Base-by-base conservation (phyloP, 2,797 vertebrate genomes). In the Spatula versicolor region DNA sequence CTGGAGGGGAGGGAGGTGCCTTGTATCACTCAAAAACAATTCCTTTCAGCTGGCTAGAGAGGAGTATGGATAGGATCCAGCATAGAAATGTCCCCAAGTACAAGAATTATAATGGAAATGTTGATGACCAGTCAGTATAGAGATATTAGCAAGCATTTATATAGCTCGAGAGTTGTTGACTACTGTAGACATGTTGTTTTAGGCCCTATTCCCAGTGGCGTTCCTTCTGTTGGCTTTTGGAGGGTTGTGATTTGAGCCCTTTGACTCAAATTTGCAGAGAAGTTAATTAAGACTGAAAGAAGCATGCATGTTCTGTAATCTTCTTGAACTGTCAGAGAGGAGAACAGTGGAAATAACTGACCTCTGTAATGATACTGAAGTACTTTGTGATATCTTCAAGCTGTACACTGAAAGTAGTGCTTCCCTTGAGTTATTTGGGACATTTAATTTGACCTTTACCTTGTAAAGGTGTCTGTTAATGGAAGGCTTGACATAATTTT, bases 171-270 rank as follows among this genome's bases (percentile, higher is more conserved):
- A 72, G 59, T 66, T 94, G 83, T 82, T 92, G 83, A 68, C 87
- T 95, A 73, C 90, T 91, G n/a, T 55, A 88, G 93, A 94, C 28
- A 6, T 73, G 68, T 86, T 95, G 71, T 22, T 88, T 87, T 84
- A 89, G 94, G 78, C 91, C 19, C 22, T 0, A 1, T 74, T 96
- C 91, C 91, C 60, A 62, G 33, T 87, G 78, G 54, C 3, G 0
- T 83, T 92, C 19, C 64, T 93, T 45, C 73, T 92, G 59, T 77
- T 91, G 80, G 82, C 64, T 92, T 93, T 52, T 0, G 5, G 67
- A 91, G 72, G 43, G 58, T 84, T 88, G 28, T 37, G 60, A 93
- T 92, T 81, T 84, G 83, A 88, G 77, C 72, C 54, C 31, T 88
- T 74, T 90, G 88, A 81, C 92, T 94, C 46, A 74, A 22, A 89